These are phyloP conservation scores for Synergus gifuensis DNA, from an alignment of 2,888 invertebrate genomes.

Conservation along the genomic window DNA sequence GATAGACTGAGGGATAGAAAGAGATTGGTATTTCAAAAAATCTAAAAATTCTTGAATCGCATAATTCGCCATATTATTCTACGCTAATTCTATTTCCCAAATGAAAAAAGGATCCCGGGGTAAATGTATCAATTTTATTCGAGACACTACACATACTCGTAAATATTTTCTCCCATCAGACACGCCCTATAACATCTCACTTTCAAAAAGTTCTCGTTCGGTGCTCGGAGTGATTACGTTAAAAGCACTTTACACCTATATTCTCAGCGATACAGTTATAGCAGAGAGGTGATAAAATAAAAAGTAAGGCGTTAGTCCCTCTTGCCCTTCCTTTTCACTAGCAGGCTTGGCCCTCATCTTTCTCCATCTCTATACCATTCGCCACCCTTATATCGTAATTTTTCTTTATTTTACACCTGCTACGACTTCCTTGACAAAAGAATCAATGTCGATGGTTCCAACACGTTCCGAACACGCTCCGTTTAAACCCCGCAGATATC, in stretches of 20 bases:
- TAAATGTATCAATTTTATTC: background rate
- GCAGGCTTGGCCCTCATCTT: background rate
- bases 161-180: slow-evolving; percentile 46
- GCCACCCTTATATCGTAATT: background rate
- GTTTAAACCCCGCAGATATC: slow-evolving; percentile 53
- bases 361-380: background rate
- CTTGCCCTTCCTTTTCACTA: background rate
- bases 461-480: slow-evolving; percentile 16
- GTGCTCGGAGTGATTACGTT: slow-evolving; percentile 68
- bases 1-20: too few species aligned
- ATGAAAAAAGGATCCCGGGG: background rate
- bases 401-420: background rate
- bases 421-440: background rate
- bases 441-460: slow-evolving; percentile 18
- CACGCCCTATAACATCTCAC: slow-evolving; percentile 57
- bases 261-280: slow-evolving; percentile 47
- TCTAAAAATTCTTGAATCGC: background rate
- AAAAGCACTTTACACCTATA: slow-evolving; percentile 70
- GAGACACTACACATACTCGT: background rate
- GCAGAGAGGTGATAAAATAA: slow-evolving; percentile 51
- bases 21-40: too few species aligned
- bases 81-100: background rate
- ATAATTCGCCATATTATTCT: background rate
- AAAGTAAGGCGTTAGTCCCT: background rate
- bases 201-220: slow-evolving; percentile 64